Conservation (phyloP, 2,113 vertebrate genomes). For the Chionis minor region DNA sequence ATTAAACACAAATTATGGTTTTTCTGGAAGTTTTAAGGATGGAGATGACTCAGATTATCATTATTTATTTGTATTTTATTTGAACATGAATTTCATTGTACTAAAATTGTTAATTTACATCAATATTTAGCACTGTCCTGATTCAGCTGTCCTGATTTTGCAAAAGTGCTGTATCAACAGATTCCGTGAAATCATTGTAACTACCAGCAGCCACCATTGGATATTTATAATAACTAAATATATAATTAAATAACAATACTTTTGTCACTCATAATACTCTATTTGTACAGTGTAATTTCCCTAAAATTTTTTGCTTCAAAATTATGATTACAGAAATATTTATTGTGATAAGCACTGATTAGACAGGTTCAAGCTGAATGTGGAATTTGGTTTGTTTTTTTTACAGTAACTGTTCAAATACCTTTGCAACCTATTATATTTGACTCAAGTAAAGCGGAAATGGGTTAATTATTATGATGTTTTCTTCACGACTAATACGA, state of each 20-base stretch:
- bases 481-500: background rate
- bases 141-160: background rate
- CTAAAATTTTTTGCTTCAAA: background rate
- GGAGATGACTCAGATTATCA: background rate
- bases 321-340: background rate
- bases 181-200: background rate
- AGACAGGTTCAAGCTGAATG: background rate
- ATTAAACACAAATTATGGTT: background rate
- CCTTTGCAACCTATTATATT: background rate
- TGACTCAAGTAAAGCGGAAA: background rate
- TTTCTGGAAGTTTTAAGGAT: background rate
- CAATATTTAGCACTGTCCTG: rapidly evolving
- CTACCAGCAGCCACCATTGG: background rate
- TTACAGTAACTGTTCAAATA: background rate
- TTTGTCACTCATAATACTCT: background rate
- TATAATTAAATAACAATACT: background rate
- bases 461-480: background rate
- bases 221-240: background rate
- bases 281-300: background rate
- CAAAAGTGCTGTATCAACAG: background rate
- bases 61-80: background rate
- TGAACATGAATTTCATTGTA: background rate
- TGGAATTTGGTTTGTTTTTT: background rate
- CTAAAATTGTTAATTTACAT: background rate
- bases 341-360: background rate